These are phyloP conservation scores for Sylvilagus floridanus DNA, from an alignment of 2,797 vertebrate species.

Conservation along the genomic window DNA sequence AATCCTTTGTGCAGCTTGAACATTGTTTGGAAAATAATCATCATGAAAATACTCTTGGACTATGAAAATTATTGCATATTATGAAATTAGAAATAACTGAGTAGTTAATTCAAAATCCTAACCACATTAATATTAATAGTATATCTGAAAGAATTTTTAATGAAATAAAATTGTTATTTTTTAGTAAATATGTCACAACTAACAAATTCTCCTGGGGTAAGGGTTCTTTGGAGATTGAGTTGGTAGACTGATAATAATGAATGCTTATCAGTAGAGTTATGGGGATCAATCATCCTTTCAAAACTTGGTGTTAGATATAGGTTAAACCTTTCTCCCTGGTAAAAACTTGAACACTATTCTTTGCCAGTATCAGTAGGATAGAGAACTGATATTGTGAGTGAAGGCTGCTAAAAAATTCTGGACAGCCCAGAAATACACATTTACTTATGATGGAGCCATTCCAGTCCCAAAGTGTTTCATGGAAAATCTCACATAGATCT, in stretches of 20 bases:
- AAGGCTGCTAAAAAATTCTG: neutral
- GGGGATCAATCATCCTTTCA: neutral
- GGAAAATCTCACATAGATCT: neutral
- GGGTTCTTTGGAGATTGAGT: neutral
- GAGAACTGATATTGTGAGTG: neutral
- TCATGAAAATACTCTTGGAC: neutral
- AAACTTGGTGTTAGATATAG: neutral
- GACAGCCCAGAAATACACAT: neutral
- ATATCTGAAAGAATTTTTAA: neutral
- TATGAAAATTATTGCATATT: neutral
- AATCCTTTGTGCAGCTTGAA: neutral
- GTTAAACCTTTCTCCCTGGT: neutral
- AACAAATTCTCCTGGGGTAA: neutral
- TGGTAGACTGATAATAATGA: neutral
- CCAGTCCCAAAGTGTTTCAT: neutral
- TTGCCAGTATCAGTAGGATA: neutral
- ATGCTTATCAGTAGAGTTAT: neutral
- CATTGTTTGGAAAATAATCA: neutral
- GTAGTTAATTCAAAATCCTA: neutral
- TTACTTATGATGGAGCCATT: neutral
- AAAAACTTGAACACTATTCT: neutral
- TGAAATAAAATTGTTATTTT: neutral
- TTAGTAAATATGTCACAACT: neutral
- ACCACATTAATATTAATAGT: neutral
- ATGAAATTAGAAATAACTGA: neutral